These are phyloP conservation scores for Coreius guichenoti DNA, from an alignment of 2,797 vertebrate genomes.

Conservation along the genomic window DNA sequence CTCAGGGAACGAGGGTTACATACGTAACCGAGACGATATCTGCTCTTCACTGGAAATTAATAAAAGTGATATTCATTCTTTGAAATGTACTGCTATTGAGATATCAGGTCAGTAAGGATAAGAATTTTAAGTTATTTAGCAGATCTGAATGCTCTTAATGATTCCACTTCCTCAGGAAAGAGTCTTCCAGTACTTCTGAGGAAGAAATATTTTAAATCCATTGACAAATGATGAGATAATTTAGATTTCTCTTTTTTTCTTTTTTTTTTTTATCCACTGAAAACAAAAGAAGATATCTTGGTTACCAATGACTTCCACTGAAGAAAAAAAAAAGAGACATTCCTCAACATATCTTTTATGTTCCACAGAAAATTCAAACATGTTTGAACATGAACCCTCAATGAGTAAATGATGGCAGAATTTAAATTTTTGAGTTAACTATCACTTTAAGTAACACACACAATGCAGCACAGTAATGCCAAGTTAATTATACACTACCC, in stretches of 20 bases:
- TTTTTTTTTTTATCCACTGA: background rate
- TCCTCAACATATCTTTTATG: background rate
- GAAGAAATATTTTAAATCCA: background rate
- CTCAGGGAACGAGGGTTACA: too few relatives aligned
- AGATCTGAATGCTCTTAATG: background rate
- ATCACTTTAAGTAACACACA: background rate
- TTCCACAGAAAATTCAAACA: background rate
- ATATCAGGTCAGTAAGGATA: background rate
- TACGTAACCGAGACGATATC: too few relatives aligned
- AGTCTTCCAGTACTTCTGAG: background rate
- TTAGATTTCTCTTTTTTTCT: background rate
- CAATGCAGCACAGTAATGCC: too few relatives aligned
- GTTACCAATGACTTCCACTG: too few relatives aligned
- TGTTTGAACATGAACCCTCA: background rate
- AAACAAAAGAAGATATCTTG: background rate
- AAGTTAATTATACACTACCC: too few relatives aligned
- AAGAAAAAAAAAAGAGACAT: too few relatives aligned
- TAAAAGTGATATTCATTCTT: slow-evolving; percentile 49
- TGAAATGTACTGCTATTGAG: slow-evolving; percentile 33
- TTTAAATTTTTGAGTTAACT: too few relatives aligned
- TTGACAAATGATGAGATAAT: background rate
- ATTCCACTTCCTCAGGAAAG: background rate
- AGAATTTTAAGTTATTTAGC: background rate
- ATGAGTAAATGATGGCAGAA: background rate
- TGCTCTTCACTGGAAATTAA: slow-evolving; percentile 35